Percentiles rank a stretch among this genome's conserved stretches.
Evolutionary conservation across 1,140 invertebrate species (phyloP).

Genomic region (Zaprionus vittiger): DNA sequence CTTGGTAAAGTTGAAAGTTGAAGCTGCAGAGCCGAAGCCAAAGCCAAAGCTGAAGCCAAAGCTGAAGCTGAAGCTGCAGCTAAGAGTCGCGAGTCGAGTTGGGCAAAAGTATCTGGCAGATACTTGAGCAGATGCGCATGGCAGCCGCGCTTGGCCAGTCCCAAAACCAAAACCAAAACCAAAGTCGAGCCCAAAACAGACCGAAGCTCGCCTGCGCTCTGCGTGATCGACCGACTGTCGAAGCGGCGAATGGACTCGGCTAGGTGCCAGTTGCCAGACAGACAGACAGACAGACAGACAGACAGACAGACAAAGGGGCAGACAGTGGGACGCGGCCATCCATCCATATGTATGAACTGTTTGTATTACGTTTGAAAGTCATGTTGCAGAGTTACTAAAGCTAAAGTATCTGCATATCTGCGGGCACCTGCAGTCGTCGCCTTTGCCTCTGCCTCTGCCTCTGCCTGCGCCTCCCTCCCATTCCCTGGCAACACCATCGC

Average conservation of each 20-base stretch:
- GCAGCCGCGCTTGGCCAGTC: neutral
- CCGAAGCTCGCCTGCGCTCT: constrained; percentile 30
- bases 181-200: neutral
- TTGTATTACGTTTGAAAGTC: constrained; percentile 83
- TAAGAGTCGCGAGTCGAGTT: constrained; percentile 50
- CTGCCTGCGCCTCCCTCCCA: constrained; percentile 6
- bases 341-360: constrained; percentile 71
- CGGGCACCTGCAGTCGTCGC: constrained; percentile 25
- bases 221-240: constrained; percentile 79
- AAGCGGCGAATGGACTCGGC: constrained; percentile 37
- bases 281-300: constrained; percentile 11
- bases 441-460: neutral
- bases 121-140: constrained; percentile 54
- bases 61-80: neutral
- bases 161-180: neutral
- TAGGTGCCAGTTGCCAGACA: constrained; percentile 39
- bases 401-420: constrained; percentile 37
- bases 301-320: neutral
- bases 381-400: constrained; percentile 67
- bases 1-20: constrained; percentile 69
- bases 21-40: constrained; percentile 63
- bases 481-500: constrained; percentile 31
- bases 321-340: constrained; percentile 21
- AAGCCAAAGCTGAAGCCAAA: neutral
- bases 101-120: constrained; percentile 64